Conservation (phyloP, 2,888 invertebrate genomes). For the Agrilus cyanescens region DNA sequence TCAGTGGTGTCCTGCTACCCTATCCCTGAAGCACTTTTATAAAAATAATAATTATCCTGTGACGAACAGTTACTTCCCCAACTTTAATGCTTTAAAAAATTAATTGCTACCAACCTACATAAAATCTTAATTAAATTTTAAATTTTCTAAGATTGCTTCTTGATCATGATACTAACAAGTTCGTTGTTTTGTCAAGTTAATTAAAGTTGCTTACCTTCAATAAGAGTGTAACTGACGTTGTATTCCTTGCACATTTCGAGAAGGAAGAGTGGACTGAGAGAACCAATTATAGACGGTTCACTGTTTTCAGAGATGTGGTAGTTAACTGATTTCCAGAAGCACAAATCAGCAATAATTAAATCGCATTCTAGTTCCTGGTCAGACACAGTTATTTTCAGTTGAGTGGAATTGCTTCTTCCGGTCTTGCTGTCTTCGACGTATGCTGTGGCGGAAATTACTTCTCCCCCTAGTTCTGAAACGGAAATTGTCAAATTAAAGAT, state of each 20-base stretch:
- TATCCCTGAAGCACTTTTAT: too few species aligned
- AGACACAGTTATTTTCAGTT: constrained; percentile 20
- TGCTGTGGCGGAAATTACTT: constrained; percentile 17
- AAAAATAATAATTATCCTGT: too few species aligned
- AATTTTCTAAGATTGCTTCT: too few species aligned
- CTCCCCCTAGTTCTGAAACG: constrained; percentile 14
- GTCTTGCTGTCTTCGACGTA: constrained; percentile 20
- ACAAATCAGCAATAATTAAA: constrained; percentile 26
- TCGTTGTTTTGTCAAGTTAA: neutral
- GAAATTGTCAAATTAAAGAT: neutral
- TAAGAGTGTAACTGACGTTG: constrained; percentile 37
- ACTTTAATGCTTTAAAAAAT: too few species aligned
- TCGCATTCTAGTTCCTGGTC: constrained; percentile 25
- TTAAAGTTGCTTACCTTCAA: constrained; percentile 30
- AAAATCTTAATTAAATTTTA: too few species aligned
- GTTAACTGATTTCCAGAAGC: constrained; percentile 28
- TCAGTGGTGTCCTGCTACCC: too few species aligned
- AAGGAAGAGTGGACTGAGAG: constrained; percentile 25
- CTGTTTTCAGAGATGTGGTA: constrained; percentile 26
- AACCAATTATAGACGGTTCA: constrained; percentile 22
- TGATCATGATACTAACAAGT: too few species aligned
- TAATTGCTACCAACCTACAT: too few species aligned
- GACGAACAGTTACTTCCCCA: too few species aligned
- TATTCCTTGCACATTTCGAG: constrained; percentile 38
- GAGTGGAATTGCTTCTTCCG: constrained; percentile 16